Conservation (phyloP, 2,113 vertebrate species). For the Anguilla japonica region DNA sequence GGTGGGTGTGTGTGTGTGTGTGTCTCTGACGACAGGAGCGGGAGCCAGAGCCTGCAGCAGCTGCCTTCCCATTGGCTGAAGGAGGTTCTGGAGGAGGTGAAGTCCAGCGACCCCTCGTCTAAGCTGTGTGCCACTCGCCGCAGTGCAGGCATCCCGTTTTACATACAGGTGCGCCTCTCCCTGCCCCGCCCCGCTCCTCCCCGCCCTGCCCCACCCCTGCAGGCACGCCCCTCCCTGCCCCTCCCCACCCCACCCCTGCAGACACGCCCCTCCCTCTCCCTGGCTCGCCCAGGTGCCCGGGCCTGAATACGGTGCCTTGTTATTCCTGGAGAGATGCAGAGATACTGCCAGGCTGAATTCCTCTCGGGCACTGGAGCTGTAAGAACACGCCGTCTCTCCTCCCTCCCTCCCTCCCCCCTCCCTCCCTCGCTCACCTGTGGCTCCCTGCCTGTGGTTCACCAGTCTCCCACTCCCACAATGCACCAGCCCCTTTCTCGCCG, state of each 20-base stretch:
- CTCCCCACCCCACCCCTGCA: too few relatives aligned
- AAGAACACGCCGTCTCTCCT: neutral
- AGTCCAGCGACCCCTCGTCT: slow-evolving; percentile 83
- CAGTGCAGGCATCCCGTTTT: slow-evolving; percentile 96
- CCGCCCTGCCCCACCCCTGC: too few relatives aligned
- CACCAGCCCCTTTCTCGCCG: neutral
- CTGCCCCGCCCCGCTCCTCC: too few relatives aligned
- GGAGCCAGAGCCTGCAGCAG: slow-evolving; percentile 70
- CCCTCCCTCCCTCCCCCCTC: neutral
- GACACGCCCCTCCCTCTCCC: neutral
- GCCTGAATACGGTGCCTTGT: neutral
- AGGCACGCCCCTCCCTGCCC: neutral
- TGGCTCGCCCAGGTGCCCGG: too few relatives aligned
- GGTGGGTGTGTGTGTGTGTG: neutral
- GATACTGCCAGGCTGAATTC: neutral
- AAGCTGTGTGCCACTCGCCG: slow-evolving; percentile 92
- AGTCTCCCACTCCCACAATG: neutral
- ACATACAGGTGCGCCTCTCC: slow-evolving; percentile 80
- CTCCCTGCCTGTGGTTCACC: neutral
- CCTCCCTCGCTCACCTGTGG: neutral
- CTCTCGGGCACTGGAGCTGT: neutral
- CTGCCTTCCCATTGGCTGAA: slow-evolving; percentile 85
- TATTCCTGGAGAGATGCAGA: neutral
- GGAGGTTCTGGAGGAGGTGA: slow-evolving; percentile 86
- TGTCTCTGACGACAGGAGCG: slow-evolving; percentile 67